Conservation (phyloP, 2,888 invertebrate species). For the Metalampra italica region DNA sequence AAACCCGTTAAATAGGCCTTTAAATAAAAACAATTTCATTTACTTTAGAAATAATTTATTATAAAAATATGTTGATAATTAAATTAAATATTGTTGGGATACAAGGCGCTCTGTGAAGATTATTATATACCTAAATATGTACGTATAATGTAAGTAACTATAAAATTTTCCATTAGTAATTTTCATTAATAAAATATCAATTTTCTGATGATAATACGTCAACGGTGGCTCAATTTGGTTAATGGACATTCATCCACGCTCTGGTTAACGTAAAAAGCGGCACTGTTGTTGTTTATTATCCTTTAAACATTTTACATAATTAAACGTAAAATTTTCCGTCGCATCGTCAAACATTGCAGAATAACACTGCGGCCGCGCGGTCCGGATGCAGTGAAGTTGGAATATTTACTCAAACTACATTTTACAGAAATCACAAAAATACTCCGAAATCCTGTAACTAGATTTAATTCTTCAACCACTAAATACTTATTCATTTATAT, state of each 20-base stretch:
- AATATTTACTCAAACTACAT: not conserved
- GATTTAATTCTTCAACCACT: too few species aligned
- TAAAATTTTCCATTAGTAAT: not conserved
- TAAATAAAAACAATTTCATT: too few species aligned
- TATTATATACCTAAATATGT: too few species aligned
- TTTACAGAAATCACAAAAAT: too few species aligned
- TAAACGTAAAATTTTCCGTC: constrained; percentile 31
- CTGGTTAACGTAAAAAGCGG: constrained; percentile 20
- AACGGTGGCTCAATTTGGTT: constrained; percentile 17
- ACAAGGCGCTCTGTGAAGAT: too few species aligned
- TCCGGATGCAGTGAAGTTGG: not conserved
- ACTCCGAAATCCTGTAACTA: too few species aligned
- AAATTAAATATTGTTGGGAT: too few species aligned
- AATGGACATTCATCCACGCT: constrained; percentile 22
- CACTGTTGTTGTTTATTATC: constrained; percentile 34
- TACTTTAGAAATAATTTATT: too few species aligned
- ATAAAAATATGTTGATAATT: too few species aligned
- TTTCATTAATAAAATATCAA: not conserved
- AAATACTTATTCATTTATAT: too few species aligned
- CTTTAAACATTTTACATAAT: constrained; percentile 27
- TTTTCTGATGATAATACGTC: not conserved
- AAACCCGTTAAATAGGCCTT: too few species aligned
- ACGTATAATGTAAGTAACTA: too few species aligned
- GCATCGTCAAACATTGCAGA: constrained; percentile 12
- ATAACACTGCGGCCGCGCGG: constrained; percentile 3